Conservation (phyloP, 2,797 vertebrate species). For the Syngnathus acus region DNA sequence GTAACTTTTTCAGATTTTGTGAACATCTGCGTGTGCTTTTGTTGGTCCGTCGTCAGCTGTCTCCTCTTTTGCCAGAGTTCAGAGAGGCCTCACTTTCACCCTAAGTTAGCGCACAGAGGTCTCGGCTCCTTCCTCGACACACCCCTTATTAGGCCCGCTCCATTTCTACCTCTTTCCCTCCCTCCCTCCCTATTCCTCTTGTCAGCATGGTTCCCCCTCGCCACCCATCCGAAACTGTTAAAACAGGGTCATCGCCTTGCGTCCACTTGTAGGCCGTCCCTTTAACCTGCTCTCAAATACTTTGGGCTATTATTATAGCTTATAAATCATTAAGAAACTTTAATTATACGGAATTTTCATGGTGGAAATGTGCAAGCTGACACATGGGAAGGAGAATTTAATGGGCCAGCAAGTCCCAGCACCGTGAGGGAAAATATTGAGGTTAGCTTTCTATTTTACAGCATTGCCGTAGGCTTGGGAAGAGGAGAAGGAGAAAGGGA, state of each 20-base stretch:
- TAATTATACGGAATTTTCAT: constrained; percentile 77
- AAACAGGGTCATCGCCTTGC: constrained; percentile 74
- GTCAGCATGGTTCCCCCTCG: constrained; percentile 47
- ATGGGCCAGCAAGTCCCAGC: constrained; percentile 80
- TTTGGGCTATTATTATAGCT: constrained; percentile 78
- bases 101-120: constrained; percentile 68
- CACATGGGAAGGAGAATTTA: constrained; percentile 79
- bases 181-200: constrained; percentile 35
- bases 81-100: constrained; percentile 46
- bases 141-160: constrained; percentile 52
- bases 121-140: constrained; percentile 50
- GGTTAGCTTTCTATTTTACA: constrained; percentile 80
- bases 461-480: constrained; percentile 65
- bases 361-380: constrained; percentile 75
- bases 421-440: constrained; percentile 77
- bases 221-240: constrained; percentile 76
- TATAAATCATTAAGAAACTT: constrained; percentile 85
- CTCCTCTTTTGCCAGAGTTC: constrained; percentile 37
- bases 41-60: constrained; percentile 20
- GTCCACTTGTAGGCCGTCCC: constrained; percentile 74
- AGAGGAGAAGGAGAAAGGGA: constrained; percentile 10
- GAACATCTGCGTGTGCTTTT: neutral
- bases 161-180: constrained; percentile 38
- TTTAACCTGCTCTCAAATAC: constrained; percentile 80
- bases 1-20: constrained; percentile 5